Evolutionary conservation across 1,140 invertebrate genomes (phyloP), one percentile per base, ranked within the genome.

Genomic region (Macrosteles quadrilineatus): DNA sequence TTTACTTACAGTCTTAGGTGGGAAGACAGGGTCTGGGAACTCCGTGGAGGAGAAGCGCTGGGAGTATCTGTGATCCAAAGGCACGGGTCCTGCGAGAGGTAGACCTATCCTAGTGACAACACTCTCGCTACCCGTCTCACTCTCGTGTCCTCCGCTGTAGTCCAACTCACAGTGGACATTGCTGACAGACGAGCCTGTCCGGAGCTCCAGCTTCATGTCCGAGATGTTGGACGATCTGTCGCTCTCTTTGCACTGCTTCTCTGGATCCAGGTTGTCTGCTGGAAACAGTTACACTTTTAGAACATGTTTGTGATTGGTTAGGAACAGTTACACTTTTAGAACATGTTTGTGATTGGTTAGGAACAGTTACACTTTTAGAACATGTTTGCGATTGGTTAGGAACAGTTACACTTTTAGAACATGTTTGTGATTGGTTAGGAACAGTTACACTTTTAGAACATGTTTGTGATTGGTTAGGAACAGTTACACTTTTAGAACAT

Each of bases 191-290:
- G 90, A 92, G 70, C 92, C 92, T 45, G 94, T 91, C 72, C 93
- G 83, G 67, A 95, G 85, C 80, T 97, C 94, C 55, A 93, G 84
- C 81, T 96, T 97, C 76, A 96, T 82, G 81, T 96, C 94, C 71
- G 93, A 95, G 75, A 96, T 90, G 78, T 95, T 94, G 59, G 94
- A 96, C 76, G 91, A 94, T 71, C 91, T 85, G 76, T 96, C 93
- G 55, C 91, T 93, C 75, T 94, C 92, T 74, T 92, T 92, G 76
- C 89, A 92, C 77, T 91, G 86, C 80, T 93, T 92, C 75, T 91
- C 91, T 21, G 88, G 86, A 74, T 88, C 86, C 21, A 84, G 81
- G 69, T 83, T 79, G 72, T 85, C 84, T 81, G 75, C 75, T 74
- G 68, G 30, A 67, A 67, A 59, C n/a, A n/a, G n/a, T n/a, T n/a